phyloP scores from a whole-genome alignment of 2,113 vertebrate species.

The Pteronura brasiliensis region DNA sequence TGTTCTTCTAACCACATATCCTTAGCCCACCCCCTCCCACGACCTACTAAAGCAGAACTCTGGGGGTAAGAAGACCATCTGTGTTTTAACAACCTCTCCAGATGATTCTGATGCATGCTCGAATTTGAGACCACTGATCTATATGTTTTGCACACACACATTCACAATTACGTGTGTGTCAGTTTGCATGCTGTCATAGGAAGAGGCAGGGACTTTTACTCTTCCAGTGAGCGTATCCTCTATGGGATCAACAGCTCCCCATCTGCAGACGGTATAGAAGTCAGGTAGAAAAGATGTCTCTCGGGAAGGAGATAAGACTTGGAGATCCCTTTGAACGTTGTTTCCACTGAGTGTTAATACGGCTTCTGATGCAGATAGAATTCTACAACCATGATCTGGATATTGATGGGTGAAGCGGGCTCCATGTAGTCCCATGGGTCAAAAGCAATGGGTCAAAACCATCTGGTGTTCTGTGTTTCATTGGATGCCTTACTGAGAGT shows the following conservation, averaged over 20 bases:
- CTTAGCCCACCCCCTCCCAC: not conserved
- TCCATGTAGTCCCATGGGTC: not conserved
- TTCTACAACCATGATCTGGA: not conserved
- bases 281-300: not conserved
- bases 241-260: not conserved
- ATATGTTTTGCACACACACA: not conserved
- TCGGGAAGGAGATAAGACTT: not conserved
- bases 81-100: not conserved
- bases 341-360: not conserved
- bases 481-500: not conserved
- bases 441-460: not conserved
- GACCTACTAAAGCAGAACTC: not conserved
- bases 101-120: not conserved
- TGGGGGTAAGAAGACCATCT: not conserved
- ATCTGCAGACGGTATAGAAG: not conserved
- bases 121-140: not conserved
- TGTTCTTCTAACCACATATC: constrained; percentile 43
- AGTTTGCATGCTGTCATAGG: not conserved
- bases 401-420: not conserved
- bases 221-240: not conserved
- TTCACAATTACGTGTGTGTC: not conserved
- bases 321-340: not conserved
- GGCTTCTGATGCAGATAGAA: not conserved
- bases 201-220: not conserved
- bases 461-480: not conserved